phyloP scores from a whole-genome alignment of 2,888 invertebrate species.

The Ectropis crepuscularia region DNA sequence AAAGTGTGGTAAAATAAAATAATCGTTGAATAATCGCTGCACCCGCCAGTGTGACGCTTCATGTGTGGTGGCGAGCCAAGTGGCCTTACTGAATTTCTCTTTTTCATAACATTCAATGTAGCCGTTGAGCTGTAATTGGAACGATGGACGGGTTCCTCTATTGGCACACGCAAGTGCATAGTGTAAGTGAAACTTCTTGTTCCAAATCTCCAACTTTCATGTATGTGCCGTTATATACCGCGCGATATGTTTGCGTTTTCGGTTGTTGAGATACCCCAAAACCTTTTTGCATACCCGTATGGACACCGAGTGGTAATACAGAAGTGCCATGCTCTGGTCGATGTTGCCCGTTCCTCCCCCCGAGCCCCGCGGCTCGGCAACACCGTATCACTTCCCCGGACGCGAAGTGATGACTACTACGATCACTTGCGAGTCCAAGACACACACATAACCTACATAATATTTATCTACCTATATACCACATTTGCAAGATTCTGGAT shows the following conservation, averaged over 20 bases:
- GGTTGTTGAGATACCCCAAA: slow-evolving; percentile 75
- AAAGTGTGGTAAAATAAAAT: slow-evolving; percentile 66
- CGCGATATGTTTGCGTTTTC: slow-evolving; percentile 81
- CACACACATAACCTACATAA: slow-evolving; percentile 63
- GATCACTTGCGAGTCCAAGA: slow-evolving; percentile 69
- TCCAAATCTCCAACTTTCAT: slow-evolving; percentile 85
- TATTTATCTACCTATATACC: slow-evolving; percentile 52
- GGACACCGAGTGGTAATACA: slow-evolving; percentile 72
- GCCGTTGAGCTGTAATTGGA: slow-evolving; percentile 73
- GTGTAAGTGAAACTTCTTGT: slow-evolving; percentile 85
- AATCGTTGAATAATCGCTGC: slow-evolving; percentile 71
- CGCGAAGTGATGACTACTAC: slow-evolving; percentile 69
- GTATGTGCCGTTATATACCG: slow-evolving; percentile 78
- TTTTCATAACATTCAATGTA: slow-evolving; percentile 72
- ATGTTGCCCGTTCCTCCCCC: slow-evolving; percentile 71
- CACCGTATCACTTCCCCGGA: slow-evolving; percentile 58
- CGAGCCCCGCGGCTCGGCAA: slow-evolving; percentile 55
- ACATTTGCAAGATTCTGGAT: slow-evolving; percentile 77
- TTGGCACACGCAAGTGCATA: slow-evolving; percentile 84
- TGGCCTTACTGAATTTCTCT: slow-evolving; percentile 82
- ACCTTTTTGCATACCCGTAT: slow-evolving; percentile 75
- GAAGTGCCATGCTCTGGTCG: slow-evolving; percentile 85
- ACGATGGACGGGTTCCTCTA: slow-evolving; percentile 79
- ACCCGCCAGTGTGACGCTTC: slow-evolving; percentile 79
- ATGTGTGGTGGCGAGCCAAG: slow-evolving; percentile 79